phyloP scores from a whole-genome alignment of 92 coral and sea anemone species.

The Zoanthus sociatus region DNA sequence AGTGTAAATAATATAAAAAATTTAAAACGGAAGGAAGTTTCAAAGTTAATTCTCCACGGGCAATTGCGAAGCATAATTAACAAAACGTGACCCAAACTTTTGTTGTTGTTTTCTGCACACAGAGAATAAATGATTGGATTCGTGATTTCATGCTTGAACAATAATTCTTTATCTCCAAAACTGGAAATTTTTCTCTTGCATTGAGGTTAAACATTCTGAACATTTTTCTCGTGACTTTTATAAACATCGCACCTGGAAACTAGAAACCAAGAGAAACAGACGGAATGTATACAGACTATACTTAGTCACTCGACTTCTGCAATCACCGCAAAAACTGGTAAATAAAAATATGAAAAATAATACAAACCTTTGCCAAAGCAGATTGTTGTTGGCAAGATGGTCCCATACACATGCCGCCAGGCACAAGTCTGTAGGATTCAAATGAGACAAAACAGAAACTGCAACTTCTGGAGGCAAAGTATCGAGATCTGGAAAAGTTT shows the following conservation, averaged over 20 bases:
- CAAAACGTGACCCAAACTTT: no score
- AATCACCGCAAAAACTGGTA: background rate
- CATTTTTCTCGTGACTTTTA: background rate
- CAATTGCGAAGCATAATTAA: no score
- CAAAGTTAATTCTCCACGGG: no score
- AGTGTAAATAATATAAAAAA: no score
- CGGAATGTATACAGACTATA: background rate
- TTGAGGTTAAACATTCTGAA: background rate
- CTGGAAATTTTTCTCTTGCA: background rate
- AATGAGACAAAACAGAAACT: constrained; percentile 86
- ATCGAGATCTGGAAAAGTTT: constrained; percentile 92
- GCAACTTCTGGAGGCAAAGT: constrained; percentile 95
- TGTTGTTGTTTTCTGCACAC: background rate
- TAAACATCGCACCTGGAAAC: constrained; percentile 20
- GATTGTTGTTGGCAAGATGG: constrained; percentile 87
- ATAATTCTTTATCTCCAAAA: background rate
- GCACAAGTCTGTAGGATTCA: constrained; percentile 98
- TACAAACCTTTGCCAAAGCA: constrained; percentile 95
- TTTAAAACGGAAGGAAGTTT: no score
- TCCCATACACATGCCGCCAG: constrained; percentile 99
- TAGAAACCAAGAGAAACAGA: background rate
- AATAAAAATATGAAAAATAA: background rate
- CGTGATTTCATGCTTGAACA: background rate
- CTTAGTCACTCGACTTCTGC: background rate
- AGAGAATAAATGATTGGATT: background rate